phyloP scores from a whole-genome alignment of 2,113 vertebrate species.

The Lontra canadensis region DNA sequence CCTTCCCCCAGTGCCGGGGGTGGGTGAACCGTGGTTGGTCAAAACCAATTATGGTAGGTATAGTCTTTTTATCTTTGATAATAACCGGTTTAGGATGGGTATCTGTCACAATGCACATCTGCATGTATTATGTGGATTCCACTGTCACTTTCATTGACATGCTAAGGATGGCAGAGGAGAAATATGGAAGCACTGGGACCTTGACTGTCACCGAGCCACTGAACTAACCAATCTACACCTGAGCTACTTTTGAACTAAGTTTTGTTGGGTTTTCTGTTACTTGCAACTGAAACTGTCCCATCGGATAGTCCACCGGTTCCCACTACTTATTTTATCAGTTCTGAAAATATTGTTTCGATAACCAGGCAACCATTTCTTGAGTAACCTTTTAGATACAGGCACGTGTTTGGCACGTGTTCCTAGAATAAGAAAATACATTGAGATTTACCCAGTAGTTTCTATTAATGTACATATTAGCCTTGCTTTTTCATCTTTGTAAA shows the following conservation, averaged over 20 bases:
- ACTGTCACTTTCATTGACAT: background rate
- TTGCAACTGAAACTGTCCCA: background rate
- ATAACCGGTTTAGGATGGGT: background rate
- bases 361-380: background rate
- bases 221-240: background rate
- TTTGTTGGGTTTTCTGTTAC: background rate
- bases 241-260: background rate
- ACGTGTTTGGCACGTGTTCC: background rate
- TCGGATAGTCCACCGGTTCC: background rate
- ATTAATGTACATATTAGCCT: background rate
- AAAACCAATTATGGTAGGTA: background rate
- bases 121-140: background rate
- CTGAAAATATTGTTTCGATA: background rate
- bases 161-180: background rate
- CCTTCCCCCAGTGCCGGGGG: background rate
- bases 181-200: background rate
- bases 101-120: background rate
- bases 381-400: background rate
- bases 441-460: background rate
- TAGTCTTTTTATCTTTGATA: background rate
- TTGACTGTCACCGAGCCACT: background rate
- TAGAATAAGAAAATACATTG: background rate
- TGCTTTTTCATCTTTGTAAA: background rate
- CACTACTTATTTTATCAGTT: background rate
- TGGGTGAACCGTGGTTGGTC: background rate